A percentile compares a stretch with the other conserved stretches of the same genome.
Conservation (phyloP, 2,113 vertebrate genomes). For the Microcebus griseorufus region DNA sequence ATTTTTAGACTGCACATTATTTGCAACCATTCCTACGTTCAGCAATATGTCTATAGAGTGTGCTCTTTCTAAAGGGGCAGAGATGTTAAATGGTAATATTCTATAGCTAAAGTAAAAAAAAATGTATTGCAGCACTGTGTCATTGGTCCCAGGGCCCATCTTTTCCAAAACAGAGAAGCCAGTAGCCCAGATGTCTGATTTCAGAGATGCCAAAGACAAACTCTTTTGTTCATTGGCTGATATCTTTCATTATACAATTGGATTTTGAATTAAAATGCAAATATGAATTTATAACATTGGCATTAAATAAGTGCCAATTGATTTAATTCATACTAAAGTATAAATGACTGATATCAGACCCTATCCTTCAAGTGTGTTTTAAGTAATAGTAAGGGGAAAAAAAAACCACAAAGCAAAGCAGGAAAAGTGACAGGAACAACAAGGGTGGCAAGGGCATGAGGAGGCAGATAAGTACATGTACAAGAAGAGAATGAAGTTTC, state of each 20-base stretch:
- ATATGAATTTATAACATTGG: neutral
- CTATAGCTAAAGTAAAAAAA: neutral
- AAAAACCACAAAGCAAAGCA: neutral
- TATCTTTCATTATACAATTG: neutral
- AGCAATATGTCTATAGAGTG: neutral
- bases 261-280: conserved; percentile 39
- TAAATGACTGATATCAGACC: neutral
- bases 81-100: neutral
- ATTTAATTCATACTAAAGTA: neutral
- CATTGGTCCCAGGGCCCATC: neutral
- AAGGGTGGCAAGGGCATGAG: neutral
- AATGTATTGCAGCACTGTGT: neutral
- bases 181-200: neutral
- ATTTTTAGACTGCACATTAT: neutral
- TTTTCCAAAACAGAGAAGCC: neutral
- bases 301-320: neutral
- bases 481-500: neutral
- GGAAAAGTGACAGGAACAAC: neutral
- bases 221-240: neutral
- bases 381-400: neutral
- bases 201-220: neutral
- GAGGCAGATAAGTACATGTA: neutral
- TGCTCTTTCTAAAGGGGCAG: neutral
- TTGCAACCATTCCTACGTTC: neutral
- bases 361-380: neutral